Evolutionary conservation across 2,888 invertebrate genomes (phyloP).

Genomic region (Caenorhabditis sp.): DNA sequence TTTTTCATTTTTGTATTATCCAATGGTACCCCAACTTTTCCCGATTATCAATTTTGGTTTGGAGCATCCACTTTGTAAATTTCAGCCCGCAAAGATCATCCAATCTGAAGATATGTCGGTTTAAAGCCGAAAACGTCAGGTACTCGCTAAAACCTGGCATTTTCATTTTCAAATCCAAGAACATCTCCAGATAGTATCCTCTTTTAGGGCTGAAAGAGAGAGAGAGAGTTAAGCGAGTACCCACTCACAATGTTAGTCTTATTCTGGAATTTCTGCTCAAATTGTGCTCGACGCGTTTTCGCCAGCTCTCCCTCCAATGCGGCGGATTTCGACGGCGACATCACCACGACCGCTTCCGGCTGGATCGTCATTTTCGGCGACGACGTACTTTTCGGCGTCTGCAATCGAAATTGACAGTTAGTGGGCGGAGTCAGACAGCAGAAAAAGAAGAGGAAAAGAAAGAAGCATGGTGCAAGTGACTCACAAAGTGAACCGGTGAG

Average conservation of each 20-base stretch:
- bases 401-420: background rate
- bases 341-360: background rate
- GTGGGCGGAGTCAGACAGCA: no score
- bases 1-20: no score
- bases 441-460: no score
- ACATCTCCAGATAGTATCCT: no score
- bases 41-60: no score
- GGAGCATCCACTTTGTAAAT: no score
- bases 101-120: no score
- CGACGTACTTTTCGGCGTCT: conserved; percentile 64
- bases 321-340: conserved; percentile 57
- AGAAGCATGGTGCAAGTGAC: conserved; percentile 17
- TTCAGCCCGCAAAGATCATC: no score
- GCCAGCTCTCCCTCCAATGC: conserved; percentile 54
- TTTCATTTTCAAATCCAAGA: no score
- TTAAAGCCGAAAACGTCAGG: no score
- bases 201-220: background rate
- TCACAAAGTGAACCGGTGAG: conserved; percentile 66
- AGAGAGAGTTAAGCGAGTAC: background rate
- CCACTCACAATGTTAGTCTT: conserved; percentile 17
- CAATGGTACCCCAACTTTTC: no score
- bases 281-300: conserved; percentile 49
- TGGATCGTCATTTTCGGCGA: conserved; percentile 48
- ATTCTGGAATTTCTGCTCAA: conserved; percentile 60
- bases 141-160: no score